Evolutionary conservation across 2,888 invertebrate genomes (phyloP).

Genomic region (Drosophila cognata): DNA sequence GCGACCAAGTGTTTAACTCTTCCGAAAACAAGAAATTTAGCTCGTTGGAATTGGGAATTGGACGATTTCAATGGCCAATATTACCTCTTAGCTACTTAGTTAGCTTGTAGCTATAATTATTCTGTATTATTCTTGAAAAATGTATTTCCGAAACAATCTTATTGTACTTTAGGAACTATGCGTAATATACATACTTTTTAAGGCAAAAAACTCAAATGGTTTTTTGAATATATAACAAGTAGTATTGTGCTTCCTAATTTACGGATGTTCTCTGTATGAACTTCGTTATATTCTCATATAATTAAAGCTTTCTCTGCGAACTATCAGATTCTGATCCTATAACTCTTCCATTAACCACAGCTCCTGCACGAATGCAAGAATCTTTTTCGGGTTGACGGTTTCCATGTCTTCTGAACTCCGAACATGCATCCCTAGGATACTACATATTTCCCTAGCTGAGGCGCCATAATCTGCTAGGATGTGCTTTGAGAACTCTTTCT

Average conservation of each 20-base stretch:
- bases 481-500: background rate
- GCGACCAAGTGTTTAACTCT: background rate
- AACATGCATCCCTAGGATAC: background rate
- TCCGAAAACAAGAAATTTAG: background rate
- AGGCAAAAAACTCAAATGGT: background rate
- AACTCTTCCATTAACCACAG: too few species aligned
- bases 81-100: background rate
- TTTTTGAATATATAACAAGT: background rate
- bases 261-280: background rate
- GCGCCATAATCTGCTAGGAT: background rate
- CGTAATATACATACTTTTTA: background rate
- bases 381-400: background rate
- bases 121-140: background rate
- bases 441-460: background rate
- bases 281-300: background rate
- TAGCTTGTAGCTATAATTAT: background rate
- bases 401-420: background rate
- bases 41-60: background rate
- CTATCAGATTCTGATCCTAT: background rate
- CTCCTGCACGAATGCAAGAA: background rate
- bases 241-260: background rate
- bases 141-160: background rate
- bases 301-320: background rate
- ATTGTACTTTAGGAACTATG: background rate
- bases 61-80: background rate